These are phyloP conservation scores for Platyrinchus mystaceus DNA, from an alignment of 2,797 vertebrate species.

Conservation along the genomic window DNA sequence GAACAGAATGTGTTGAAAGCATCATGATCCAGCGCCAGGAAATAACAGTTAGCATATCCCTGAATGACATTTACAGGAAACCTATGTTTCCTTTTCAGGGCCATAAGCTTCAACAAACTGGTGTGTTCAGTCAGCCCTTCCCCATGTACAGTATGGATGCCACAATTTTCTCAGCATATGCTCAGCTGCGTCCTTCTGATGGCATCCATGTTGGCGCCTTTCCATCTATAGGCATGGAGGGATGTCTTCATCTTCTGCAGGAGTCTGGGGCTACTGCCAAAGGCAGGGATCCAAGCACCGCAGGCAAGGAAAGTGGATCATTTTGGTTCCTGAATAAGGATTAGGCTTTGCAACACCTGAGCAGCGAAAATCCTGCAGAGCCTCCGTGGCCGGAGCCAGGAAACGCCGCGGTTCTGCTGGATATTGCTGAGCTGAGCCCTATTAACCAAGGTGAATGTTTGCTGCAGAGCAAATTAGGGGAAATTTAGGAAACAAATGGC, in stretches of 20 bases:
- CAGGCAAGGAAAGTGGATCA: slow-evolving; percentile 69
- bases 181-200: slow-evolving; percentile 71
- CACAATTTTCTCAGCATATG: slow-evolving; percentile 76
- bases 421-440: slow-evolving; percentile 46
- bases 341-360: slow-evolving; percentile 74
- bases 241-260: slow-evolving; percentile 76
- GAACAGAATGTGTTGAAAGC: slow-evolving; percentile 62
- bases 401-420: slow-evolving; percentile 33
- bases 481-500: slow-evolving; percentile 43
- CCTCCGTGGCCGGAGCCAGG: slow-evolving; percentile 51
- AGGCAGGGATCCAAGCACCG: slow-evolving; percentile 74
- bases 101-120: slow-evolving; percentile 63
- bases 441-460: slow-evolving; percentile 46
- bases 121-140: slow-evolving; percentile 63
- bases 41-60: slow-evolving; percentile 67
- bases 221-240: slow-evolving; percentile 72
- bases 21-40: slow-evolving; percentile 70
- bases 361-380: slow-evolving; percentile 70
- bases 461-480: slow-evolving; percentile 40
- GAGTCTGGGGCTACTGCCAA: slow-evolving; percentile 77
- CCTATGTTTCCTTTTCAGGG: slow-evolving; percentile 69
- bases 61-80: slow-evolving; percentile 71
- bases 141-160: slow-evolving; percentile 64
- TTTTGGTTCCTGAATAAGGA: slow-evolving; percentile 74
- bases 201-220: slow-evolving; percentile 69